These are phyloP conservation scores for Bombylius discolor DNA, from an alignment of 2,888 invertebrate genomes.

Conservation along the genomic window DNA sequence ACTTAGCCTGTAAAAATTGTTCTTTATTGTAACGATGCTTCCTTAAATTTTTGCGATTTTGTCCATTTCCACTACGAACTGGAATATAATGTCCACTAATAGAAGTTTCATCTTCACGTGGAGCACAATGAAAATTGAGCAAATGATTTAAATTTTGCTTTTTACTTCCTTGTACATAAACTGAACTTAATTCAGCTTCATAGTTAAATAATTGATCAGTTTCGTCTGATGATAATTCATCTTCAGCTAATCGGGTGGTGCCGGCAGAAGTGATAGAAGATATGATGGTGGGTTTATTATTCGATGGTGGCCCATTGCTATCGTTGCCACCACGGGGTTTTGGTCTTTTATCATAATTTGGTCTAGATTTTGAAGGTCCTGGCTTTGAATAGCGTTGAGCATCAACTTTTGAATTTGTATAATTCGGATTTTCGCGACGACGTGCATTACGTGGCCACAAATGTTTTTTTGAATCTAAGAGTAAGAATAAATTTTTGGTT, in stretches of 20 bases:
- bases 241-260: conserved; percentile 34
- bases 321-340: conserved; percentile 38
- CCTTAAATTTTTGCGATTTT: conserved; percentile 11
- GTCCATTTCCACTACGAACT: conserved; percentile 17
- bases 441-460: conserved; percentile 23
- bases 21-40: conserved; percentile 80
- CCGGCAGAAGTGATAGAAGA: conserved; percentile 22
- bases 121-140: conserved; percentile 79
- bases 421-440: conserved; percentile 37
- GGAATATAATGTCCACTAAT: conserved; percentile 20
- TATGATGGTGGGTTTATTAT: not conserved
- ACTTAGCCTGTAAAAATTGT: conserved; percentile 90
- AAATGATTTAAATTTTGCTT: conserved; percentile 89
- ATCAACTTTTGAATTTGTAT: conserved; percentile 45
- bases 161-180: conserved; percentile 71
- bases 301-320: conserved; percentile 8
- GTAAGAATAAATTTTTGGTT: no score
- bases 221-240: conserved; percentile 13
- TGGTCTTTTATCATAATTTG: conserved; percentile 51
- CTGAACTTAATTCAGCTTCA: conserved; percentile 63
- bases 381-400: conserved; percentile 52
- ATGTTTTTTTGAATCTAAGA: conserved; percentile 21
- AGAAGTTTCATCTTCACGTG: conserved; percentile 38
- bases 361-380: conserved; percentile 43
- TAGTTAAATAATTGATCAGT: conserved; percentile 26